phyloP scores from a whole-genome alignment of 2,888 invertebrate genomes.

The Stomorhina lunata region DNA sequence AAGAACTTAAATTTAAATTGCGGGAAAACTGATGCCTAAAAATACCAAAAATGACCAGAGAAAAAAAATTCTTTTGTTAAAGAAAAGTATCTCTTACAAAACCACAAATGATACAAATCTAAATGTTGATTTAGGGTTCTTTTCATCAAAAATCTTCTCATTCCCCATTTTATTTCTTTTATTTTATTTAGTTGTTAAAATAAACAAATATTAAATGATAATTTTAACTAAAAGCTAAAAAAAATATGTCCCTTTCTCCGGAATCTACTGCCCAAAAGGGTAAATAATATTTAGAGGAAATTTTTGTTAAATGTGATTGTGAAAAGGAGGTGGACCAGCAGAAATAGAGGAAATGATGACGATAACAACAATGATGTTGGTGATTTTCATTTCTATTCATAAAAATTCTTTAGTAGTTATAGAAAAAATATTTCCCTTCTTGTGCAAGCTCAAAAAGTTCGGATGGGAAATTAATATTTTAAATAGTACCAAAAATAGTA shows the following conservation, averaged over 20 bases:
- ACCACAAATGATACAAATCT: conserved; percentile 35
- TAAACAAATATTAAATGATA: conserved; percentile 45
- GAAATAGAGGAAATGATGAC: neutral
- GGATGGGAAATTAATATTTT: no score
- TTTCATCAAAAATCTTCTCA: neutral
- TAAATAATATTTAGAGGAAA: conserved; percentile 26
- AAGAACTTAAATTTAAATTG: conserved; percentile 2
- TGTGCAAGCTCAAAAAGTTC: no score
- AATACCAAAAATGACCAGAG: neutral
- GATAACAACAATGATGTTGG: neutral
- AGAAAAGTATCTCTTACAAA: conserved; percentile 39
- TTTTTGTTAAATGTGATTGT: neutral
- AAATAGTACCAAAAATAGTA: no score
- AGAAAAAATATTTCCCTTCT: no score
- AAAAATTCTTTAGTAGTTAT: conserved; percentile 45
- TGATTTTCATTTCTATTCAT: conserved; percentile 50
- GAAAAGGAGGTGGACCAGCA: neutral
- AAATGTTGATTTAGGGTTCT: conserved; percentile 35
- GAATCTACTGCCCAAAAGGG: neutral
- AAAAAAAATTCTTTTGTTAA: neutral
- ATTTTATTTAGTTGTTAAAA: conserved; percentile 5
- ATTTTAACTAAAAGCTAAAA: conserved; percentile 9
- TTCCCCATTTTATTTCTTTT: neutral
- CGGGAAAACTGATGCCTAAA: neutral
- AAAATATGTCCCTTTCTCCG: neutral